Percentiles rank a stretch among this genome's conserved stretches.
These are phyloP conservation scores for Vireo altiloquus DNA, from an alignment of 2,113 vertebrate species.

Conservation along the genomic window DNA sequence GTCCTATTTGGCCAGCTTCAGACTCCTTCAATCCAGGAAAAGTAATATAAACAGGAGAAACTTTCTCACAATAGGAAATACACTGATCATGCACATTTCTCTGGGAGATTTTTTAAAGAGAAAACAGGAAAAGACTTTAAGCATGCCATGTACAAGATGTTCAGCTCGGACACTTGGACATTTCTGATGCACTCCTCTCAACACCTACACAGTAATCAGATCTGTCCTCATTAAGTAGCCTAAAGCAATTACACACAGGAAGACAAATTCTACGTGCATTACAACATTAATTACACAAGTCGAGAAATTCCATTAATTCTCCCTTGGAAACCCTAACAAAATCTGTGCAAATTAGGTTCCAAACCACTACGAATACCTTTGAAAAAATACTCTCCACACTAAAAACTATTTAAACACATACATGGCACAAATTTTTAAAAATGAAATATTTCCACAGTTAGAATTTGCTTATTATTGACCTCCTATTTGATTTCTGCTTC, in stretches of 20 bases:
- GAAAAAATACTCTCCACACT: not conserved
- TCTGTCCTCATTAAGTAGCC: not conserved
- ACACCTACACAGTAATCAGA: not conserved
- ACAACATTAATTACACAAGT: not conserved
- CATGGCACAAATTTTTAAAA: not conserved
- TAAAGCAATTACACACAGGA: not conserved
- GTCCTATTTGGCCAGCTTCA: not conserved
- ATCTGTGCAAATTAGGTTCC: not conserved
- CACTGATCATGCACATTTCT: not conserved
- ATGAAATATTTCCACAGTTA: not conserved
- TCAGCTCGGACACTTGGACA: not conserved
- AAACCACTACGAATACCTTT: not conserved
- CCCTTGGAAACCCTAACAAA: not conserved
- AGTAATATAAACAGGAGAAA: not conserved
- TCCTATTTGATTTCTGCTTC: not conserved
- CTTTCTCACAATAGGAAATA: not conserved
- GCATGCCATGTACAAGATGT: fast-evolving
- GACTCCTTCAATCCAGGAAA: not conserved
- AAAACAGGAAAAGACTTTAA: not conserved
- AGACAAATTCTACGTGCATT: not conserved
- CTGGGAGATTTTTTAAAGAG: not conserved
- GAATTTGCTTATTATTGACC: not conserved
- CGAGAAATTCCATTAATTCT: not conserved
- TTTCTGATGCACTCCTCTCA: not conserved
- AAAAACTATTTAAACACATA: not conserved